A percentile compares a stretch with the other conserved stretches of the same genome.
Conservation (phyloP, 2,113 vertebrate species). For the Physeter macrocephalus region DNA sequence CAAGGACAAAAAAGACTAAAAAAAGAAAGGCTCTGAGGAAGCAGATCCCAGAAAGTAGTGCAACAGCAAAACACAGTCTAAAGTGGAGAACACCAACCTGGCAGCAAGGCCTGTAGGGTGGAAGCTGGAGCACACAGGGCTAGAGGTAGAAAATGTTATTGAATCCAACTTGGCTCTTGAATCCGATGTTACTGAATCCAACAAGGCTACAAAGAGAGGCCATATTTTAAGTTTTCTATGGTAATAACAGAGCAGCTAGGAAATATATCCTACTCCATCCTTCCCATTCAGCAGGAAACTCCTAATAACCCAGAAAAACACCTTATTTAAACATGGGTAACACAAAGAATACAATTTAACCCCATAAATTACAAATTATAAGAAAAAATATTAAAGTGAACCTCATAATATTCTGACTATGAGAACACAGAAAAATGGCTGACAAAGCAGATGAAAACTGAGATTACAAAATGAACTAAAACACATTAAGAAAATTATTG, state of each 20-base stretch:
- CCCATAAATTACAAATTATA: neutral
- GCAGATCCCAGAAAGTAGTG: neutral
- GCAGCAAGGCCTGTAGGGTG: neutral
- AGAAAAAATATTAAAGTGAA: neutral
- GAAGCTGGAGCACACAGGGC: neutral
- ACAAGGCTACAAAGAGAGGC: neutral
- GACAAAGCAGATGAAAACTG: neutral
- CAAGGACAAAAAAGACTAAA: neutral
- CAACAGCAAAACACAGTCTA: neutral
- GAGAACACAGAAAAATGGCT: neutral
- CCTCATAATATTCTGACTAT: neutral
- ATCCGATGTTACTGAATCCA: neutral
- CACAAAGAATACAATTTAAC: neutral
- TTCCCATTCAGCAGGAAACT: neutral
- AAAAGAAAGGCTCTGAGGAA: neutral
- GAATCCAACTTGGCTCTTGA: neutral
- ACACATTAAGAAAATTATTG: neutral
- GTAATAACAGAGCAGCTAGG: neutral
- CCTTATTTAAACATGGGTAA: neutral
- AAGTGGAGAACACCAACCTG: neutral
- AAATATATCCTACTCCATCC: neutral
- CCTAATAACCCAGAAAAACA: neutral
- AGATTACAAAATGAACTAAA: neutral
- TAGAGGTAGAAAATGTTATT: neutral
- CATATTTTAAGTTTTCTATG: neutral